Conservation (phyloP, 2,113 vertebrate species). For the Craseonycteris thonglongyai region DNA sequence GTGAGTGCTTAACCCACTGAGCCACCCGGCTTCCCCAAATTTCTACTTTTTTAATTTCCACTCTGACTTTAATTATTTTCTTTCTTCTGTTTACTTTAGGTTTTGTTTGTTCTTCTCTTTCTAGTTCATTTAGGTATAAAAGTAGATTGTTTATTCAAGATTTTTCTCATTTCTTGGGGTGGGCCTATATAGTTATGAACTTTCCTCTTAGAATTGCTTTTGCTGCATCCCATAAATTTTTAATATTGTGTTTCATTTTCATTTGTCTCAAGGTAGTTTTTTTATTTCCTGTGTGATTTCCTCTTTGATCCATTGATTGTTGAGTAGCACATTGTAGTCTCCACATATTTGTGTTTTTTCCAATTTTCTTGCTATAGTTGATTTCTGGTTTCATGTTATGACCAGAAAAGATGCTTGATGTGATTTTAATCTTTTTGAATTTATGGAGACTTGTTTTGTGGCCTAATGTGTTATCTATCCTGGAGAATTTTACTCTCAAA, state of each 20-base stretch:
- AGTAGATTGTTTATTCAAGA: not conserved
- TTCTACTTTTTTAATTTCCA: not conserved
- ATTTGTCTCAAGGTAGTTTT: not conserved
- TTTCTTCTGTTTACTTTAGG: not conserved
- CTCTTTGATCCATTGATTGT: not conserved
- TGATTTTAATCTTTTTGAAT: not conserved
- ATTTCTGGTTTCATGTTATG: not conserved
- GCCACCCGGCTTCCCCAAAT: no score
- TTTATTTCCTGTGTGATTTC: not conserved
- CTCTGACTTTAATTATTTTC: not conserved
- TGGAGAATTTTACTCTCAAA: not conserved
- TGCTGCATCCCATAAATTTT: not conserved
- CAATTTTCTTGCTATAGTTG: not conserved
- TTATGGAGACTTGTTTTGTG: not conserved
- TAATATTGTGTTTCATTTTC: not conserved
- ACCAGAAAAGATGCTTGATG: not conserved
- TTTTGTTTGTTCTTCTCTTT: not conserved
- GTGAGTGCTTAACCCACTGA: no score
- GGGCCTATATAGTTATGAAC: not conserved
- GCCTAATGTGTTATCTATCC: not conserved
- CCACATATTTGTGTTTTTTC: not conserved
- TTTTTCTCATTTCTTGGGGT: not conserved
- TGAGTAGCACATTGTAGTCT: not conserved
- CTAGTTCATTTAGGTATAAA: not conserved
- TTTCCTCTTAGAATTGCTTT: not conserved